These are phyloP conservation scores for Coecobrya sp. DNA, from an alignment of 2,888 invertebrate genomes.

Conservation along the genomic window DNA sequence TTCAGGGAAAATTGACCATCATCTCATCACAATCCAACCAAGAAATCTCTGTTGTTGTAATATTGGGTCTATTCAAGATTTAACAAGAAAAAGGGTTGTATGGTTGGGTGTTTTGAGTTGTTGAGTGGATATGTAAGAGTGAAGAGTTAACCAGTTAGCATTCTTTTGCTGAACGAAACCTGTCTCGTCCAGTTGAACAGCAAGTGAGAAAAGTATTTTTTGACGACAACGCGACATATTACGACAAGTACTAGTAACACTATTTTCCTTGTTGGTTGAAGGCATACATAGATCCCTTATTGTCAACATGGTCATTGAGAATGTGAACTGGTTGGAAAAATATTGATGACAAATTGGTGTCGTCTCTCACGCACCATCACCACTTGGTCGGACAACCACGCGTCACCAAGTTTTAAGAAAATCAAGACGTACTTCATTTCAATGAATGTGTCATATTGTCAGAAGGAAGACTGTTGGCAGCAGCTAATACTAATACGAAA, in stretches of 20 bases:
- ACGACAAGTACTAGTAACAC: conserved; percentile 4
- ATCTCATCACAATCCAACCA: conserved; percentile 15
- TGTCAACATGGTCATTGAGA: conserved; percentile 42
- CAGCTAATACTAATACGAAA: conserved; percentile 20
- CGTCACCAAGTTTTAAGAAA: conserved; percentile 26
- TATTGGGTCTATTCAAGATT: conserved; percentile 35
- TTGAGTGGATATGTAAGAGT: background rate
- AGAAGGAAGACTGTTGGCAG: background rate
- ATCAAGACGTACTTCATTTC: background rate
- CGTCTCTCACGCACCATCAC: conserved; percentile 5
- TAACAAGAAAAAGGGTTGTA: conserved; percentile 50
- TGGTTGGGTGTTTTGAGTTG: background rate
- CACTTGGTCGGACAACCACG: background rate
- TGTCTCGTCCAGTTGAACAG: conserved; percentile 62
- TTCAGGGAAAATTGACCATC: conserved; percentile 25
- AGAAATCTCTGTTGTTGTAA: conserved; percentile 47
- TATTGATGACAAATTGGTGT: conserved; percentile 76
- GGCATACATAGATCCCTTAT: background rate
- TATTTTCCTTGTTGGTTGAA: background rate
- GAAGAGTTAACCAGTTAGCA: background rate
- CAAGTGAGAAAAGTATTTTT: conserved; percentile 10
- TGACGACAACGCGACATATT: conserved; percentile 20
- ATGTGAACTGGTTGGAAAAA: conserved; percentile 62
- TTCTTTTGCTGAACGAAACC: background rate
- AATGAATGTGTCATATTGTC: background rate